A percentile compares a stretch with the other conserved stretches of the same genome.
Conservation (phyloP, 2,113 vertebrate genomes). For the Mustela nigripes region DNA sequence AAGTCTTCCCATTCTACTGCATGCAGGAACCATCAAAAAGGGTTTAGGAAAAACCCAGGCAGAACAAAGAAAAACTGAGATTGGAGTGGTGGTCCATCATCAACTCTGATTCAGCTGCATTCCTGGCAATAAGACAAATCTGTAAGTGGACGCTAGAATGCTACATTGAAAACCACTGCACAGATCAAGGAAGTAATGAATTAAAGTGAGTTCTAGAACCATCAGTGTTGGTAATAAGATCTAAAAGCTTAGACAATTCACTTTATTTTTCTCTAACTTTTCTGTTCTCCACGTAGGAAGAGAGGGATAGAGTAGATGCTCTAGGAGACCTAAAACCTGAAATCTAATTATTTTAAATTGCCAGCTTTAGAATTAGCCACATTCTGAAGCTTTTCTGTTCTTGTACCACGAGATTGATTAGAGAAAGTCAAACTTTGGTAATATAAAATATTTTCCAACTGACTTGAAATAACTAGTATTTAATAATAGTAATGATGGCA, state of each 20-base stretch:
- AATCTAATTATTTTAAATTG: not conserved
- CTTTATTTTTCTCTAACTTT: not conserved
- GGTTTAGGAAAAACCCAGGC: not conserved
- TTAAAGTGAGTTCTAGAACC: not conserved
- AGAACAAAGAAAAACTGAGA: not conserved
- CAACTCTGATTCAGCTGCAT: not conserved
- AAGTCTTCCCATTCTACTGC: not conserved
- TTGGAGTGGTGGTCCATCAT: not conserved
- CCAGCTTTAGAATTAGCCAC: not conserved
- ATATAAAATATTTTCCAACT: slow-evolving; percentile 43
- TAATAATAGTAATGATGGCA: not conserved
- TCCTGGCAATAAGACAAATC: not conserved
- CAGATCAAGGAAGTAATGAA: not conserved
- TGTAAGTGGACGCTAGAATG: not conserved
- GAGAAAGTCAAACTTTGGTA: not conserved
- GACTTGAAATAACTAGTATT: slow-evolving; percentile 35
- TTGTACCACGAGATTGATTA: slow-evolving; percentile 9
- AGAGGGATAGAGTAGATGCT: not conserved
- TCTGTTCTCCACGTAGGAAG: not conserved
- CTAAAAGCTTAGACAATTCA: not conserved
- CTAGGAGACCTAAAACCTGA: not conserved
- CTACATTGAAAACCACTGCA: not conserved
- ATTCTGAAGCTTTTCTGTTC: not conserved
- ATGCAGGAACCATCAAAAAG: not conserved
- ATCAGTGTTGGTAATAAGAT: not conserved